Evolutionary conservation across 2,113 vertebrate genomes (phyloP).

Genomic region (Osmerus eperlanus): DNA sequence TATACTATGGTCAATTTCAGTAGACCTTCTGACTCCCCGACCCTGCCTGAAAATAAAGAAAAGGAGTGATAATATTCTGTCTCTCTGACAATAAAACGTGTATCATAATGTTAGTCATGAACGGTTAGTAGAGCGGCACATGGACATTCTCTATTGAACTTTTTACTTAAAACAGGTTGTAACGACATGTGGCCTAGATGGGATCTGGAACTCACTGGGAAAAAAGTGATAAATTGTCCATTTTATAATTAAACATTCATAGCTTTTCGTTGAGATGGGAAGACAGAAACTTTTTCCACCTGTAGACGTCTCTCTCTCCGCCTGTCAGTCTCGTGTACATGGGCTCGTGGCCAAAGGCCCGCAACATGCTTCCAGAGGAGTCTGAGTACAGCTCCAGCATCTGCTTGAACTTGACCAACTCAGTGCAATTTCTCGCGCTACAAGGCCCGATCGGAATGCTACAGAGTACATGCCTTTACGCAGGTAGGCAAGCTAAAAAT

Average conservation of each 20-base stretch:
- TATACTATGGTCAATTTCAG: no score
- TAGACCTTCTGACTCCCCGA: no score
- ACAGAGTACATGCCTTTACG: no score
- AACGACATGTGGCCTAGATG: no score
- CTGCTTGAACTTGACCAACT: conserved; percentile 30
- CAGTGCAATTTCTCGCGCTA: background rate
- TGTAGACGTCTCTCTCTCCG: conserved; percentile 35
- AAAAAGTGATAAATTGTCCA: conserved; percentile 31
- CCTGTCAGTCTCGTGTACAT: conserved; percentile 1
- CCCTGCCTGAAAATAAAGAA: no score
- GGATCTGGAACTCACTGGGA: background rate
- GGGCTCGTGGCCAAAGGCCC: conserved; percentile 33
- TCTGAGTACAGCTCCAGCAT: conserved; percentile 33
- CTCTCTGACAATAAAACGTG: no score
- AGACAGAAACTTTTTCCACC: conserved; percentile 48
- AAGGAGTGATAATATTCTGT: no score
- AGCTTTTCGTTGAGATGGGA: conserved; percentile 12
- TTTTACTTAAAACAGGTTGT: no score
- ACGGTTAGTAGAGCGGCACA: no score
- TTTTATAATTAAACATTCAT: conserved; percentile 47
- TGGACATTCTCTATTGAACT: no score
- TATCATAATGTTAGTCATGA: no score
- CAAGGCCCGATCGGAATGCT: background rate
- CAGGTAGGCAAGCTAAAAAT: no score
- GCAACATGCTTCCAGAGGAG: conserved; percentile 14